Evolutionary conservation across 2,797 vertebrate species (phyloP).

Genomic region (Lycodopsis pacificus): DNA sequence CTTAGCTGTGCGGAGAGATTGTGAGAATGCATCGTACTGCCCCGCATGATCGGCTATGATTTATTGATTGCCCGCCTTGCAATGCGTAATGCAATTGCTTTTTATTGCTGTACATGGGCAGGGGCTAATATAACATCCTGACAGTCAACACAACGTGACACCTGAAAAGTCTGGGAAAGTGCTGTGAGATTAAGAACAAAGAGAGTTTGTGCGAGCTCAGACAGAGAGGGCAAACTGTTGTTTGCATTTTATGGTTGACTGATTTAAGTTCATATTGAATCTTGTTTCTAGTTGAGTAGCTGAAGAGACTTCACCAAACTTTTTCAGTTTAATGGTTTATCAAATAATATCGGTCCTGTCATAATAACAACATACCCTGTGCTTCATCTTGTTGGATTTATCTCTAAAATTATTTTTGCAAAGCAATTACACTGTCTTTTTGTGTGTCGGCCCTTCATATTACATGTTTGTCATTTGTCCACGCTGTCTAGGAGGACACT

Average conservation of each 20-base stretch:
- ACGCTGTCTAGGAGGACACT: neutral
- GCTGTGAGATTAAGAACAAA: constrained; percentile 46
- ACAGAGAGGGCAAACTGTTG: constrained; percentile 7
- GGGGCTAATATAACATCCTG: constrained; percentile 74
- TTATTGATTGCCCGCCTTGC: constrained; percentile 75
- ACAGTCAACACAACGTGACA: constrained; percentile 30
- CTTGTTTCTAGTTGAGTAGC: neutral
- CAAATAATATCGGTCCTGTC: neutral
- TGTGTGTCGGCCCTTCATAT: neutral
- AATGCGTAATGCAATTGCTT: constrained; percentile 74
- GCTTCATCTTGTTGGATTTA: neutral
- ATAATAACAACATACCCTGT: neutral
- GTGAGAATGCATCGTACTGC: constrained; percentile 41
- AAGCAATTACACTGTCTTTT: neutral
- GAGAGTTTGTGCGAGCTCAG: constrained; percentile 10
- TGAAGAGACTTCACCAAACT: neutral
- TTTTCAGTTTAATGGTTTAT: neutral
- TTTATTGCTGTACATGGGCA: constrained; percentile 80
- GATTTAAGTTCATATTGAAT: constrained; percentile 11
- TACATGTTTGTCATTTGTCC: neutral
- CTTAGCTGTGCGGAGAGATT: constrained; percentile 11
- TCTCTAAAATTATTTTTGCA: neutral
- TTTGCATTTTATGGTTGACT: constrained; percentile 4
- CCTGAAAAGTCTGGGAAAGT: constrained; percentile 53
- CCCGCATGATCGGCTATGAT: constrained; percentile 69